Conservation (phyloP, 2,888 invertebrate genomes). For the Brachypterus glaber region DNA sequence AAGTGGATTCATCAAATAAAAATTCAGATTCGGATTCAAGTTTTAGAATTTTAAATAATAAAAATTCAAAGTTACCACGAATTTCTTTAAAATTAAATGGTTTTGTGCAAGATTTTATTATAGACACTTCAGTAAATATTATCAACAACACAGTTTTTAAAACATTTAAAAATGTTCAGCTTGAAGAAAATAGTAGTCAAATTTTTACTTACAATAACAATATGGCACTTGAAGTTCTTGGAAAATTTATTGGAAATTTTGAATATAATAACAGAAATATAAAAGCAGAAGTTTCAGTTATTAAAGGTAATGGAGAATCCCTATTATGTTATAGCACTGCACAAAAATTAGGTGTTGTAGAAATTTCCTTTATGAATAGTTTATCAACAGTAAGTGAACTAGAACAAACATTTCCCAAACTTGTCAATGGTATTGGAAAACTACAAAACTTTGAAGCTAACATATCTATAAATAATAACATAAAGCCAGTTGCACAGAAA, state of each 20-base stretch:
- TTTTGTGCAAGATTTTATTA: slow-evolving; percentile 5
- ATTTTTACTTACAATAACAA: slow-evolving; percentile 1
- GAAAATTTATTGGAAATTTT: slow-evolving; percentile 7
- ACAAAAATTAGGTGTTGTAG: slow-evolving; percentile 2
- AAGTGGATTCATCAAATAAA: not conserved
- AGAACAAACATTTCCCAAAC: too few species aligned
- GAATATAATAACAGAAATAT: slow-evolving; percentile 2
- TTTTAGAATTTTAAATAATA: not conserved
- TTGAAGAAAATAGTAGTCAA: not conserved
- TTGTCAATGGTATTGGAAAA: slow-evolving; percentile 23
- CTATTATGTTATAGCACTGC: slow-evolving; percentile 8
- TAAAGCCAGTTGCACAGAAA: slow-evolving; percentile 15
- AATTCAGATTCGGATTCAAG: slow-evolving; percentile 1
- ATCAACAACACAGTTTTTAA: slow-evolving; percentile 6
- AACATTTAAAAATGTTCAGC: not conserved
- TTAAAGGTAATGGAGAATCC: slow-evolving; percentile 5
- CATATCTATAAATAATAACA: slow-evolving; percentile 15
- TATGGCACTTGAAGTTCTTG: slow-evolving; percentile 5
- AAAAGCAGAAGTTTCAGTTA: slow-evolving; percentile 5
- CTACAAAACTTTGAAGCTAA: slow-evolving; percentile 14
- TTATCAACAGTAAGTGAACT: not conserved
- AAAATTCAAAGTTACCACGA: not conserved
- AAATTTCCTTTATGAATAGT: not conserved
- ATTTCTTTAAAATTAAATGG: slow-evolving; percentile 4
- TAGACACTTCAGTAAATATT: slow-evolving; percentile 11